Evolutionary conservation across 1,140 invertebrate genomes (phyloP), one percentile per base, ranked within the genome.

Genomic region (Musca domestica): DNA sequence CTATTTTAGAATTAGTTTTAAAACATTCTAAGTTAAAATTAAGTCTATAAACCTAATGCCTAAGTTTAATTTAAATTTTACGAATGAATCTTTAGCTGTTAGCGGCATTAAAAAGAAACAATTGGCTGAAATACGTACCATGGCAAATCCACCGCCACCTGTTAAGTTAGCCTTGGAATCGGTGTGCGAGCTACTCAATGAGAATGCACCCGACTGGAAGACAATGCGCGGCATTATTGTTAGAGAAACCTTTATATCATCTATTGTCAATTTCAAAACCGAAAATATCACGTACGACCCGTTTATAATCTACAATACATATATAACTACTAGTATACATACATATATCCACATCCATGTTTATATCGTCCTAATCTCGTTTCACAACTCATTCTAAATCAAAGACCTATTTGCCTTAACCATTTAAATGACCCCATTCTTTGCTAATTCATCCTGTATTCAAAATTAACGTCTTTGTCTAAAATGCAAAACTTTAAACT

Each of bases 191-290:
- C 87, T 98, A 72, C 88, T 98, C 66, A 81, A 78, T 74, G 95
- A 98, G 82, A 91, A 88, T 71, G 91, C 93, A 34, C 88, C 89
- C 74, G 95, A 97, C 73, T 98, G 96, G 96, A 97, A 95, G 84
- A 88, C 92, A 65, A 96, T 98, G 83, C 89, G 95, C 63, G 88
- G 91, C 49, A 90, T 96, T 71, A 91, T 98, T 72, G 96, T 98
- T 89, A 91, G 94, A 83, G 98, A 99, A 81, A 98, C 97, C 85
- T 99, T 99, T 85, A 99, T 99, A 83, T 91, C 92, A 27, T 95
- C 94, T 69, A 98, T 99, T 83, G 92, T 99, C 83, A 98, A 98
- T 87, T 99, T 98, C 88, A 90, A 91, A 82, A 98, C 95, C 71
- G 94, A 97, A 79, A 89, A 92, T 79, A 92, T 99, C 82, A 92